These are phyloP conservation scores for Porites evermanni DNA, from an alignment of 92 coral and sea anemone genomes.

Conservation along the genomic window DNA sequence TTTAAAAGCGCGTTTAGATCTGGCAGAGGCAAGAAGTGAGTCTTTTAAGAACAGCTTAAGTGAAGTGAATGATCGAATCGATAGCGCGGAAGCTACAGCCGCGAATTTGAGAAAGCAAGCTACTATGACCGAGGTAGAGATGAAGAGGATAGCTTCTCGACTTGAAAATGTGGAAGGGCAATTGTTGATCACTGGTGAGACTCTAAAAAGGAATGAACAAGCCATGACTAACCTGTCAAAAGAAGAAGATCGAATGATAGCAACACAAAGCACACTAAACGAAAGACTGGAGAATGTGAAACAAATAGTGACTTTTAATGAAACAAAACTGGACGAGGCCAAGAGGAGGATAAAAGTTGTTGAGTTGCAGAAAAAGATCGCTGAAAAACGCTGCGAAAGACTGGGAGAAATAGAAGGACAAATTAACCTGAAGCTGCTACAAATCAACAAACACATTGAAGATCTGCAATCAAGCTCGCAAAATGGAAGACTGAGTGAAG, in stretches of 20 bases:
- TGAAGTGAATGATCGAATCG: conserved; percentile 35
- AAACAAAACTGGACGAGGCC: conserved; percentile 30
- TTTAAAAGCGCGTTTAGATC: conserved; percentile 32
- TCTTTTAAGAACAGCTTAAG: conserved; percentile 30
- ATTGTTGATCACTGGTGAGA: conserved; percentile 20
- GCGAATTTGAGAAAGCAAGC: conserved; percentile 23
- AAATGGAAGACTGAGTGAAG: conserved; percentile 5
- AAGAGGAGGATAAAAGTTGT: conserved; percentile 25
- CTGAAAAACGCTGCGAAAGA: conserved; percentile 44
- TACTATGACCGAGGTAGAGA: conserved; percentile 19
- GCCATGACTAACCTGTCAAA: conserved; percentile 13
- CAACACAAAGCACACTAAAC: conserved; percentile 17
- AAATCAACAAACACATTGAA: conserved; percentile 17
- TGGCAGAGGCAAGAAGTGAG: conserved; percentile 39
- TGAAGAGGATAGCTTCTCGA: conserved; percentile 32
- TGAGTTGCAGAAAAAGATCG: conserved; percentile 47
- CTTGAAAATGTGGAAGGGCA: conserved; percentile 26
- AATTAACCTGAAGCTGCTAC: conserved; percentile 4
- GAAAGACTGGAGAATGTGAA: conserved; percentile 37
- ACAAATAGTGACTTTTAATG: conserved; percentile 19
- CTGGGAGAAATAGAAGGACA: conserved; percentile 21
- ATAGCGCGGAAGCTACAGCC: conserved; percentile 34
- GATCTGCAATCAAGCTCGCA: conserved; percentile 31
- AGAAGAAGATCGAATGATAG: conserved; percentile 31
- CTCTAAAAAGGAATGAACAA: conserved; percentile 25